These are phyloP conservation scores for Poecilobothrus nobilitatus DNA, from an alignment of 2,888 invertebrate species.

Conservation along the genomic window DNA sequence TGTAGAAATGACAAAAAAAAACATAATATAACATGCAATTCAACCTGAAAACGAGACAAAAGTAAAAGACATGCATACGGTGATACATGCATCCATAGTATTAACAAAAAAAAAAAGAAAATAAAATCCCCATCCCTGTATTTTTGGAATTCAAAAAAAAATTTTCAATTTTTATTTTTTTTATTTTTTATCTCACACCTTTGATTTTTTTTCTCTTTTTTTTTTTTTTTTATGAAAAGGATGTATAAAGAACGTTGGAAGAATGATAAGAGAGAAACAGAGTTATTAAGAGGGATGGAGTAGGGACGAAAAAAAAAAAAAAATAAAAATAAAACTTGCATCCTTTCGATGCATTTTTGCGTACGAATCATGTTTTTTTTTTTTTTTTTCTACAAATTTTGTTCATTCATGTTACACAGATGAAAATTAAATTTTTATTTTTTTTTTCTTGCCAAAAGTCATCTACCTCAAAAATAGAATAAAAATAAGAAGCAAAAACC, in stretches of 20 bases:
- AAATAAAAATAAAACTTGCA: background rate
- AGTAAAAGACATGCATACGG: background rate
- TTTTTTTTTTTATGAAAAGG: no score
- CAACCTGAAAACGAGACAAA: conserved; percentile 1
- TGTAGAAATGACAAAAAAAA: background rate
- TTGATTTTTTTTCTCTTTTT: background rate
- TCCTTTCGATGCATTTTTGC: conserved; percentile 1
- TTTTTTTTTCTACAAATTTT: background rate
- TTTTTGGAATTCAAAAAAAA: background rate
- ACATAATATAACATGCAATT: background rate
- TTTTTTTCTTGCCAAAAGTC: conserved; percentile 7
- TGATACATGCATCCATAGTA: background rate
- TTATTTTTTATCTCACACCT: no score
- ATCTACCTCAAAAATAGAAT: conserved; percentile 9
- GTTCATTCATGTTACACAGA: background rate
- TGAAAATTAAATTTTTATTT: background rate
- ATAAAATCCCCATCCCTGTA: background rate
- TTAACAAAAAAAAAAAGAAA: background rate
- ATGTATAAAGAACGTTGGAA: no score
- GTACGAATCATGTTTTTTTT: background rate
- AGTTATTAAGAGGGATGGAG: no score
- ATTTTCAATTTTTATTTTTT: no score
- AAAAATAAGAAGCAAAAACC: background rate
- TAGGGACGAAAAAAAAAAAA: background rate
- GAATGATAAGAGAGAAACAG: no score